Evolutionary conservation across 2,113 vertebrate species (phyloP).

Genomic region (Bos javanicus): DNA sequence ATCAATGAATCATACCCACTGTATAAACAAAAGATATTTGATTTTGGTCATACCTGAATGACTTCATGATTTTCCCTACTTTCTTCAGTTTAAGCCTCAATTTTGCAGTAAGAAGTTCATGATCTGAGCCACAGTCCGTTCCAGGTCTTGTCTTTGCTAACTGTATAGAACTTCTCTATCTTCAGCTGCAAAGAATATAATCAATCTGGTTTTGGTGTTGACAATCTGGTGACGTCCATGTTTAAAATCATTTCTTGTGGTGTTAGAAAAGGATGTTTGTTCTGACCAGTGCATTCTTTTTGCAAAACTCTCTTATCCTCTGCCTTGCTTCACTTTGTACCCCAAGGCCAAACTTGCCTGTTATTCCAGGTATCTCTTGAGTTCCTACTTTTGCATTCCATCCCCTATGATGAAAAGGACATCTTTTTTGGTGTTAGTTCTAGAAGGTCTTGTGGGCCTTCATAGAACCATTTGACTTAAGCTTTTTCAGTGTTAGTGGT

Average conservation of each 20-base stretch:
- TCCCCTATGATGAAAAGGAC: neutral
- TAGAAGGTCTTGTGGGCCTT: neutral
- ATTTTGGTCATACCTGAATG: neutral
- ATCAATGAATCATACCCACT: neutral
- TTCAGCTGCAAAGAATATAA: neutral
- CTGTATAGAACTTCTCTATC: neutral
- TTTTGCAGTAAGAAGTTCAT: neutral
- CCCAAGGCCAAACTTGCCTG: neutral
- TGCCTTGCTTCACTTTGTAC: neutral
- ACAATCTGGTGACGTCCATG: neutral
- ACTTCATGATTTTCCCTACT: neutral
- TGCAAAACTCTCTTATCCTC: neutral
- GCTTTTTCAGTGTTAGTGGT: neutral
- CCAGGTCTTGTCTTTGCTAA: neutral
- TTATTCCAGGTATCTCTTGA: neutral
- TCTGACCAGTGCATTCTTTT: neutral
- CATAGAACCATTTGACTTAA: neutral
- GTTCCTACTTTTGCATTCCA: neutral
- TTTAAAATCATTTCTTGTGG: neutral
- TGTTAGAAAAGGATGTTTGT: neutral
- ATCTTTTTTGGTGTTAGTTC: neutral
- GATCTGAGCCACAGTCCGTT: neutral
- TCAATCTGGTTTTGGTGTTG: neutral
- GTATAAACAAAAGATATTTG: neutral
- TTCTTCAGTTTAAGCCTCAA: neutral